Evolutionary conservation across 2,113 vertebrate species (phyloP).

Genomic region (Hemibagrus wyckioides): DNA sequence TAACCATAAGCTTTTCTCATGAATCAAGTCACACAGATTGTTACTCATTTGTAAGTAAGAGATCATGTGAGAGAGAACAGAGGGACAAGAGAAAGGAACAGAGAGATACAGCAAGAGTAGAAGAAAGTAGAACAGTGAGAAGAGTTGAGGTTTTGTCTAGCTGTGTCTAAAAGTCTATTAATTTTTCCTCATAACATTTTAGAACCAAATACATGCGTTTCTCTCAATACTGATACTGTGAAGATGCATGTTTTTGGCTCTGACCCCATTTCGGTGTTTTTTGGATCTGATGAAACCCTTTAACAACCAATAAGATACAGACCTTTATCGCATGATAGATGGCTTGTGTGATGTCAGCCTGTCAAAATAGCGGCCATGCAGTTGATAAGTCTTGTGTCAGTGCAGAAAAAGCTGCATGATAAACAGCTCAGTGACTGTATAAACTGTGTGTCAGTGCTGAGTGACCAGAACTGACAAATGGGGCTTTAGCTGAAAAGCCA

Average conservation of each 20-base stretch:
- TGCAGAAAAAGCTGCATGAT: constrained; percentile 27
- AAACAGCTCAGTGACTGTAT: constrained; percentile 26
- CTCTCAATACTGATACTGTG: not conserved
- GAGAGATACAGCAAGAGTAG: not conserved
- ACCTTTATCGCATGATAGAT: constrained; percentile 21
- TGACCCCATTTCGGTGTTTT: constrained; percentile 4
- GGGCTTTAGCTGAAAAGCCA: not conserved
- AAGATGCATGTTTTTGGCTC: not conserved
- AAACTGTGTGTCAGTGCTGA: constrained; percentile 34
- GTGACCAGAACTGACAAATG: constrained; percentile 32
- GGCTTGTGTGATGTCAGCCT: constrained; percentile 25
- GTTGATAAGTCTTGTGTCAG: constrained; percentile 28
- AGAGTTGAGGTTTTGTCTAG: not conserved
- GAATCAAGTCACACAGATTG: not conserved
- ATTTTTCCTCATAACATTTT: not conserved
- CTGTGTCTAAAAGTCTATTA: not conserved
- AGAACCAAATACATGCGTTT: not conserved
- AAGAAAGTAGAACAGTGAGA: not conserved
- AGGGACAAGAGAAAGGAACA: not conserved
- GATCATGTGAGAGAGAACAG: not conserved
- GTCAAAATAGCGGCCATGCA: constrained; percentile 21
- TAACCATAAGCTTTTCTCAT: not conserved
- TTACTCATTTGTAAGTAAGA: not conserved
- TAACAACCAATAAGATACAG: constrained; percentile 13
- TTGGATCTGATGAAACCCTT: constrained; percentile 16